Base-by-base conservation (phyloP, 2,113 vertebrate species). In the Benitochromis conjunctus region DNA sequence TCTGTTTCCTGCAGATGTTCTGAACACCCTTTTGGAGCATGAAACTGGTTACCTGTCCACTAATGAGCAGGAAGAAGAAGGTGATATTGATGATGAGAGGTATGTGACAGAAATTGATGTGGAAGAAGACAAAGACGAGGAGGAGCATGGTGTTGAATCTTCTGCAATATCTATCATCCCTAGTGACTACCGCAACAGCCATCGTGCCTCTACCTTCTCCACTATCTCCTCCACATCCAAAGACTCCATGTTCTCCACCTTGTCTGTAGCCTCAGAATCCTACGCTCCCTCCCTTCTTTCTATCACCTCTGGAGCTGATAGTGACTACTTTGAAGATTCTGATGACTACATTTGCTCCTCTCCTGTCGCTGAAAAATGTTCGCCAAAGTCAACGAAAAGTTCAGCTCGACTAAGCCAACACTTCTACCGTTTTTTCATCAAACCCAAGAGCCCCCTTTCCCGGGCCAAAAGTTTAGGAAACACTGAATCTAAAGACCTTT, bases 301-400 rank as follows among this genome's bases (percentile, higher is more conserved):
- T 0, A 95, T 96, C 76, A 93, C 97, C 18, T 98, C 97, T 1
- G 97, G 96, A 71, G 87, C 94, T 57, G 99, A 99, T 92, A 99
- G 98, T 1, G 99, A 98, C 88, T 99, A 97, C 3, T 96, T 94
- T 1, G 98, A 99, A 14, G 98, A 99, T 82, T 95, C 92, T 0
- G 98, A 99, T 0, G 98, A 99, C 82, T 96, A 96, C 24, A 85
- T 86, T 26, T 86, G 79, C 19, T 92, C 93, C 6, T 88, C 86
- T 38, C 93, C 94, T 1, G n/a, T 88, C 1, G 4, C 60, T 2
- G 92, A 91, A 2, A 93, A 91, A 43, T 64, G 38, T n/a, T 94
- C 88, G 0, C 79, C 92, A 2, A 95, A 82, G 76, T 80, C 90
- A 1, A 14, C 1, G 1, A 96, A 93, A 62, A 9, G 90, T 16